Evolutionary conservation across 1,140 invertebrate genomes (phyloP).

Genomic region (Phymorhynchus buccinoides): DNA sequence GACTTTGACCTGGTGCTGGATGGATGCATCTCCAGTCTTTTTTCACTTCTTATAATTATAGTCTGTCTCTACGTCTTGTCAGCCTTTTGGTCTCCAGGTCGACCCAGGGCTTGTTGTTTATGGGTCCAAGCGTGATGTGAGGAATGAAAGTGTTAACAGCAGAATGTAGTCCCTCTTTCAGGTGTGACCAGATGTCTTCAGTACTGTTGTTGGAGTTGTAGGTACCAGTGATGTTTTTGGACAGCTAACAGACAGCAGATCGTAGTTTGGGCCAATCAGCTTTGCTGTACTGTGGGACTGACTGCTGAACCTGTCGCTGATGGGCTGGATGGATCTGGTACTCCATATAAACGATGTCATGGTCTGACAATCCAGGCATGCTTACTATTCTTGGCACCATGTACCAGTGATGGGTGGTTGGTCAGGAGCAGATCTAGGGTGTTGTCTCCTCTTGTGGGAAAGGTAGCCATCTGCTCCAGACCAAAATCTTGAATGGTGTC

Average conservation of each 20-base stretch:
- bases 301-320: background rate
- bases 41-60: too few species aligned
- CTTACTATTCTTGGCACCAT: background rate
- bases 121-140: too few species aligned
- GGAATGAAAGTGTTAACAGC: background rate
- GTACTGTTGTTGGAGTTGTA: background rate
- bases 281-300: background rate
- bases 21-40: too few species aligned
- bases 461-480: background rate
- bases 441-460: slow-evolving; percentile 9
- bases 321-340: background rate
- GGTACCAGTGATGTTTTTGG: background rate
- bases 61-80: background rate
- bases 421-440: slow-evolving; percentile 1
- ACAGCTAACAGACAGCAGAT: background rate
- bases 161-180: background rate
- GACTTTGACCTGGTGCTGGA: too few species aligned
- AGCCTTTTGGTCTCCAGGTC: background rate
- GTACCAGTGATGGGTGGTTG: background rate
- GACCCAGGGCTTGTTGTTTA: too few species aligned
- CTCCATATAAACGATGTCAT: slow-evolving; percentile 1
- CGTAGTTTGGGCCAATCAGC: background rate
- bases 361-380: slow-evolving; percentile 2
- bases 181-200: background rate
- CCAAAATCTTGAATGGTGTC: background rate